A percentile compares a stretch with the other conserved stretches of the same genome.
Evolutionary conservation across 1,140 invertebrate genomes (phyloP).

Genomic region (Halyomorpha halys): DNA sequence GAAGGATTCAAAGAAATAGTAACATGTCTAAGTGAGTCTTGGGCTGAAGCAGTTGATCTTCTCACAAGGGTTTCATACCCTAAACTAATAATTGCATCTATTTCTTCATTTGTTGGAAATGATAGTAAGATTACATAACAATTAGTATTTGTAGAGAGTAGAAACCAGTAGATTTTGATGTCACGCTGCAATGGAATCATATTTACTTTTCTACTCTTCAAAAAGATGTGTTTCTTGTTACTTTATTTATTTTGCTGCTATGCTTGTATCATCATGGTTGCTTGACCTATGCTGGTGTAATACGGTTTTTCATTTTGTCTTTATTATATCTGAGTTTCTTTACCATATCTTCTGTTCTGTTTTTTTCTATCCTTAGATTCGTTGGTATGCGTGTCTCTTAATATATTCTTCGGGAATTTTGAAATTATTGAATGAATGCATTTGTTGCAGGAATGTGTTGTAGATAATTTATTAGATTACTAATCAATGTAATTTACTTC

Average conservation of each 20-base stretch:
- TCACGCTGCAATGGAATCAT: background rate
- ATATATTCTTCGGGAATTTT: too few relatives aligned
- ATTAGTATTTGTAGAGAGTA: background rate
- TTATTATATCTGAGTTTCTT: too few relatives aligned
- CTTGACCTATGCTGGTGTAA: background rate
- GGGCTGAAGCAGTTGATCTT: background rate
- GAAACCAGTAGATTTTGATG: background rate
- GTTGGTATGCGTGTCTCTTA: too few relatives aligned
- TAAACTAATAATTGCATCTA: background rate
- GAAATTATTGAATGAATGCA: too few relatives aligned
- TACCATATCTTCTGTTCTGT: too few relatives aligned
- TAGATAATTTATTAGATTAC: too few relatives aligned
- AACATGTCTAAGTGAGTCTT: conserved; percentile 10
- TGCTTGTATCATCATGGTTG: background rate
- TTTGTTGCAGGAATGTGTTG: too few relatives aligned
- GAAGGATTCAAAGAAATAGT: conserved; percentile 1
- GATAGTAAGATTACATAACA: conserved; percentile 11
- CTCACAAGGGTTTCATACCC: background rate
- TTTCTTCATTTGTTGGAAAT: conserved; percentile 17
- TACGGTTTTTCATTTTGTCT: too few relatives aligned
- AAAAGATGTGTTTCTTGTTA: background rate
- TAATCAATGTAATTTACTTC: too few relatives aligned
- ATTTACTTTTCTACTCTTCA: too few relatives aligned
- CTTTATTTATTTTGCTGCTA: background rate
- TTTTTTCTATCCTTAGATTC: too few relatives aligned